Percentiles rank a stretch among this genome's conserved stretches.
These are phyloP conservation scores for Cosmopolites sordidus DNA, from an alignment of 2,888 invertebrate species.

Conservation along the genomic window DNA sequence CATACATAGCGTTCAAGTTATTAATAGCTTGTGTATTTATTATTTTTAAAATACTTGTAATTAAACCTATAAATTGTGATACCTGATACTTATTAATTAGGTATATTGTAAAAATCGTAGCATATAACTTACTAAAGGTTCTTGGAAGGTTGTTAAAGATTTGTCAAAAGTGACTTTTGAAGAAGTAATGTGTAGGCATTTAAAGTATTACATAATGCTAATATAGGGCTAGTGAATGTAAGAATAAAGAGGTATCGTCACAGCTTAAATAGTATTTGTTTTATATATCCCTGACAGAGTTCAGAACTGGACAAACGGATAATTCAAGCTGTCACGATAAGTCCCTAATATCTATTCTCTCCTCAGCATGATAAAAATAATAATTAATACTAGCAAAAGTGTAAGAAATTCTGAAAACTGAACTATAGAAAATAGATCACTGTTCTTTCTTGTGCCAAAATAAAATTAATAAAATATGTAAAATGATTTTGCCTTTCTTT, in stretches of 20 bases:
- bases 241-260: conserved; percentile 36
- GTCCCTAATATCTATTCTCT: conserved; percentile 30
- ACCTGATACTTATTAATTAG: conserved; percentile 39
- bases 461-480: conserved; percentile 35
- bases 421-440: conserved; percentile 48
- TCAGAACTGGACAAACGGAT: background rate
- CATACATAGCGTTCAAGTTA: background rate
- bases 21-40: background rate
- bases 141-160: conserved; percentile 23
- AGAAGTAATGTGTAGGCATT: conserved; percentile 34
- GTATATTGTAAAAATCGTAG: conserved; percentile 33
- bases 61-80: conserved; percentile 37
- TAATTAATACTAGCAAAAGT: conserved; percentile 19
- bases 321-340: conserved; percentile 5
- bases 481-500: background rate
- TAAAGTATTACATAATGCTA: conserved; percentile 47
- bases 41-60: conserved; percentile 1
- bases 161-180: conserved; percentile 13
- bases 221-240: conserved; percentile 49
- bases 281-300: background rate
- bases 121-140: conserved; percentile 8
- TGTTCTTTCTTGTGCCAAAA: conserved; percentile 51
- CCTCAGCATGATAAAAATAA: conserved; percentile 43
- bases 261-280: conserved; percentile 15
- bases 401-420: conserved; percentile 39